Conservation (phyloP, 2,797 vertebrate species). For the Chrysocyon brachyurus region DNA sequence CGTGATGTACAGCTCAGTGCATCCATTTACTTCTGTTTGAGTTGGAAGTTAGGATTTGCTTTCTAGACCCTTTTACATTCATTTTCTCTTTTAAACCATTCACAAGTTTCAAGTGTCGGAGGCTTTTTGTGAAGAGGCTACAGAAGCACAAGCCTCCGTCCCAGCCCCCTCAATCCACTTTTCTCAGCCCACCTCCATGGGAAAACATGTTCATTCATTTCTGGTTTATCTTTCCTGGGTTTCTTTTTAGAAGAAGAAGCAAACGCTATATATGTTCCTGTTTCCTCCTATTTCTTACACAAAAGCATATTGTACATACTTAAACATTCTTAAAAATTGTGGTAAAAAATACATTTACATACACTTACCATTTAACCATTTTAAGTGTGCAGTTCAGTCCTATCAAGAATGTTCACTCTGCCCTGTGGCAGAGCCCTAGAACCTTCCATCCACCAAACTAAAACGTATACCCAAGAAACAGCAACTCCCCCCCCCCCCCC, state of each 20-base stretch:
- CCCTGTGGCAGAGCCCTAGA: neutral
- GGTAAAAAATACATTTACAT: neutral
- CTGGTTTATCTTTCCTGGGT: neutral
- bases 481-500: neutral
- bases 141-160: neutral
- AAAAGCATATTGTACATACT: neutral
- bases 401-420: neutral
- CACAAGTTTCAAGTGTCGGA: neutral
- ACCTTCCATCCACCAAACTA: neutral
- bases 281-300: neutral
- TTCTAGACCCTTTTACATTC: neutral
- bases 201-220: neutral
- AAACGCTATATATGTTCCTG: neutral
- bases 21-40: neutral
- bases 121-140: neutral
- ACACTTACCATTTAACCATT: neutral
- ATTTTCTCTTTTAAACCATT: neutral
- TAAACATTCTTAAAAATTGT: neutral
- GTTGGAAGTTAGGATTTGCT: neutral
- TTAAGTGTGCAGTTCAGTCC: neutral
- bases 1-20: neutral
- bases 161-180: fast-evolving
- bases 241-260: neutral
- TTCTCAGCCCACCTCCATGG: neutral
- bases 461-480: neutral